These are phyloP conservation scores for Oncorhynchus nerka DNA, from an alignment of 2,113 vertebrate species.

Conservation along the genomic window DNA sequence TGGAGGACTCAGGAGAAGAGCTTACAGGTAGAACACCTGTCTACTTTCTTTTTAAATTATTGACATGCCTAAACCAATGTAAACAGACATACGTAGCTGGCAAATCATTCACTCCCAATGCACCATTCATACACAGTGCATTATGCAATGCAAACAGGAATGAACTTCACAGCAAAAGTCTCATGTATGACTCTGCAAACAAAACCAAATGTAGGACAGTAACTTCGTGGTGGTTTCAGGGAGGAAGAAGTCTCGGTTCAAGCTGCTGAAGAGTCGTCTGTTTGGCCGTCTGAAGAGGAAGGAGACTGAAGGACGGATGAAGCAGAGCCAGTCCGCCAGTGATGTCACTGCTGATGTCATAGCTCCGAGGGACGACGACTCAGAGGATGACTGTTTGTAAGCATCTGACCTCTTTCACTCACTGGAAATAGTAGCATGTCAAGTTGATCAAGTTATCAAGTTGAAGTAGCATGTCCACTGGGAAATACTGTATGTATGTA, in stretches of 20 bases:
- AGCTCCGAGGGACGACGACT: slow-evolving; percentile 56
- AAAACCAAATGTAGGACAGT: neutral
- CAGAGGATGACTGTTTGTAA: slow-evolving; percentile 82
- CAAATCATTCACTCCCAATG: neutral
- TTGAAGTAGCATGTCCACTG: too few relatives aligned
- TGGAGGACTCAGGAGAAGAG: slow-evolving; percentile 77
- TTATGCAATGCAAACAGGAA: too few relatives aligned
- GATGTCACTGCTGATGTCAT: slow-evolving; percentile 76
- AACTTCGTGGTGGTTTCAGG: slow-evolving; percentile 38
- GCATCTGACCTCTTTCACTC: slow-evolving; percentile 23
- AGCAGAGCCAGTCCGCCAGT: slow-evolving; percentile 73
- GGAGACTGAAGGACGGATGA: slow-evolving; percentile 68
- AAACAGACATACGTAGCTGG: neutral
- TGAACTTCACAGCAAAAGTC: too few relatives aligned
- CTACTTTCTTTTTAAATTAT: neutral
- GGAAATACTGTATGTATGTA: too few relatives aligned
- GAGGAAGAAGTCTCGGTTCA: slow-evolving; percentile 87
- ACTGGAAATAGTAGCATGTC: neutral
- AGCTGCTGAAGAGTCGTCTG: slow-evolving; percentile 80
- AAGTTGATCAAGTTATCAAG: neutral
- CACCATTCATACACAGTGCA: neutral
- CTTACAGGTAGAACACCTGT: slow-evolving; percentile 70
- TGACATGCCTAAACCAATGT: neutral
- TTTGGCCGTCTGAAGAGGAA: slow-evolving; percentile 86
- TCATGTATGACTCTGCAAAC: neutral